Evolutionary conservation across 2,888 invertebrate genomes (phyloP).

Genomic region (Tiliacea citrago): DNA sequence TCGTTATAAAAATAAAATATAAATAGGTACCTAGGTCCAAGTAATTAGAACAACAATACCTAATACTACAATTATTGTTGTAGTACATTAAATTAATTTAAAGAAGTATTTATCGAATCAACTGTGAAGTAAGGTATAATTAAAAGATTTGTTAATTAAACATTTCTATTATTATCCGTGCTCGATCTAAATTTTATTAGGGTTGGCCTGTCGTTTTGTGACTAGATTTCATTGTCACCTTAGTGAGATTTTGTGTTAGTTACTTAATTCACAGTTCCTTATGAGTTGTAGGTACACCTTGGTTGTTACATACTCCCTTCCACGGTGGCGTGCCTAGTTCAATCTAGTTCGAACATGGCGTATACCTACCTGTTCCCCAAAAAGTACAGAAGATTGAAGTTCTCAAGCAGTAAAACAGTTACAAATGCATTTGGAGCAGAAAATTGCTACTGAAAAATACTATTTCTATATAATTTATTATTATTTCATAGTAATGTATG

Average conservation of each 20-base stretch:
- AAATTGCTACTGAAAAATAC: conserved; percentile 63
- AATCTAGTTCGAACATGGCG: conserved; percentile 43
- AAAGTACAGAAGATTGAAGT: conserved; percentile 50
- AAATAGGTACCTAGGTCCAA: conserved; percentile 32
- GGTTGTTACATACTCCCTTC: background rate
- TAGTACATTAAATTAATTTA: background rate
- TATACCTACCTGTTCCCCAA: conserved; percentile 59
- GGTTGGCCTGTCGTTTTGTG: conserved; percentile 6
- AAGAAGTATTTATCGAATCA: background rate
- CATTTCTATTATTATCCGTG: conserved; percentile 46
- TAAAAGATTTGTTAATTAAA: conserved; percentile 52
- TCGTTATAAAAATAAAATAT: conserved; percentile 38
- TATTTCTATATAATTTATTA: conserved; percentile 59
- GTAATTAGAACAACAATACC: background rate
- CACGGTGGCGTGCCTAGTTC: conserved; percentile 14
- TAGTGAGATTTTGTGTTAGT: background rate
- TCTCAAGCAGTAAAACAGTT: conserved; percentile 53
- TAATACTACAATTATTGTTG: conserved; percentile 4
- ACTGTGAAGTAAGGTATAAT: conserved; percentile 2
- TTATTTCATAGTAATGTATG: conserved; percentile 54
- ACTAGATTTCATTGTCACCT: background rate
- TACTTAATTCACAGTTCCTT: background rate
- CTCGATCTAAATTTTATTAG: conserved; percentile 46
- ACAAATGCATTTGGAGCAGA: conserved; percentile 56
- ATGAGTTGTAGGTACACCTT: background rate